Evolutionary conservation across 2,797 vertebrate genomes (phyloP), one percentile per base, ranked within the genome.

Genomic region (Smutsia temminckii): DNA sequence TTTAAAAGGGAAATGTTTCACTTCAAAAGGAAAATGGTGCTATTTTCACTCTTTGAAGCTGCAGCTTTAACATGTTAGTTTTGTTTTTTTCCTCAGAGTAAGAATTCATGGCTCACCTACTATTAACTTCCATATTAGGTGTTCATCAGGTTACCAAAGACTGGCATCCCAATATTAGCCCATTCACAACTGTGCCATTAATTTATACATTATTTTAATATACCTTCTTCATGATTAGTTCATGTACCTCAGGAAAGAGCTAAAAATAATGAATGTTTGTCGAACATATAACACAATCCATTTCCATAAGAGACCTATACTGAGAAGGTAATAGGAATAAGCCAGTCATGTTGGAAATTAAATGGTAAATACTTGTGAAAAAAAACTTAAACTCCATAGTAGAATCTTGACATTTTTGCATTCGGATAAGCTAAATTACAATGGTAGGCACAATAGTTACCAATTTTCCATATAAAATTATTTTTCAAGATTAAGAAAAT

Each of bases 211-310:
- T 21, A 61, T 55, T 90, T 93, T 89, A 97, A 89, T 80, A 29
- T 91, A 1, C 10, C 42, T 14, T 94, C 42, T 95, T 79, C 29
- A 49, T 84, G 84, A 8, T 93, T 86, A 94, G 53, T 79, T 91
- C 95, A 93, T 84, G n/a, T 34, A 23, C 57, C 69, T 91, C 17
- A 57, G n/a, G 69, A 92, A 96, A 86, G 55, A 84, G 25, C 72
- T 89, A 83, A 91, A 95, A 96, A 96, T 92, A 95, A 79, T 78
- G 37, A 89, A 37, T 85, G 49, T 94, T 93, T 92, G 75, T 55
- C 2, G 10, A 89, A 95, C 17, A 42, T 57, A 61, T 25, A 92
- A 77, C 21, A 85, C 78, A 93, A 89, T 86, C 49, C 29, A 75
- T 92, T 97, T 96, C 59, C 64, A 78, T 25, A 81, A 37, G 59